Evolutionary conservation across 2,888 invertebrate species (phyloP), one percentile per base, ranked within the genome.

Genomic region (Tipula lateralis): DNA sequence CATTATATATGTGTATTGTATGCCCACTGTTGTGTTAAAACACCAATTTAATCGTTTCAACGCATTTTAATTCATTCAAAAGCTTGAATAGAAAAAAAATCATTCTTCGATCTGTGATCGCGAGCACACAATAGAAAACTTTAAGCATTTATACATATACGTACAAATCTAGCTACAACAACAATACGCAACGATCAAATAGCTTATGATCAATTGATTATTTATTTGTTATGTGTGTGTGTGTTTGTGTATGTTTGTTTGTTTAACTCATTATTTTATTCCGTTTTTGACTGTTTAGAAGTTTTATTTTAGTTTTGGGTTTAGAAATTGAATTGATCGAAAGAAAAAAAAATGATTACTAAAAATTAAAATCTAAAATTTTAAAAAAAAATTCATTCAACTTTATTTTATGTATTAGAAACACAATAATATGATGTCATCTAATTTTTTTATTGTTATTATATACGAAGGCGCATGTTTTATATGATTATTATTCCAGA

Each of bases 61-160:
- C 66, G 66, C 66, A 66, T 66, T 66, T 66, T 24, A 66, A 66
- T 66, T 66, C 66, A 66, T 66, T 66, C 66, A 66, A 66, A 66
- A 66, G 24, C 3, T 9, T 66, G 24, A 66, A 66, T 66, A 66
- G 66, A 24, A 66, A 66, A 12, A 66, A 66, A 66, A 24, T 66
- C 9, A 66, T 66, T 66, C 66, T 24, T n/a, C 66, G 66, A 66
- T 66, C 44, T n/a, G 24, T 66, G 66, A 66, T 66, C 66, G 66
- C 66, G 9, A n/a, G n/a, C 66, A 24, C 1, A 66, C 66, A 66
- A 66, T 66, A 66, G 66, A 66, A 9, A 24, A 66, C 2, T n/a
- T n/a, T 9, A n/a, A 66, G 24, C 19, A 50, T 50, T 16, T 13
- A 4, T 6, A 32, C 3, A 39, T 39, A 39, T 13, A 13, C 9